Evolutionary conservation across 2,888 invertebrate genomes (phyloP).

Genomic region (Byasa hedistus): DNA sequence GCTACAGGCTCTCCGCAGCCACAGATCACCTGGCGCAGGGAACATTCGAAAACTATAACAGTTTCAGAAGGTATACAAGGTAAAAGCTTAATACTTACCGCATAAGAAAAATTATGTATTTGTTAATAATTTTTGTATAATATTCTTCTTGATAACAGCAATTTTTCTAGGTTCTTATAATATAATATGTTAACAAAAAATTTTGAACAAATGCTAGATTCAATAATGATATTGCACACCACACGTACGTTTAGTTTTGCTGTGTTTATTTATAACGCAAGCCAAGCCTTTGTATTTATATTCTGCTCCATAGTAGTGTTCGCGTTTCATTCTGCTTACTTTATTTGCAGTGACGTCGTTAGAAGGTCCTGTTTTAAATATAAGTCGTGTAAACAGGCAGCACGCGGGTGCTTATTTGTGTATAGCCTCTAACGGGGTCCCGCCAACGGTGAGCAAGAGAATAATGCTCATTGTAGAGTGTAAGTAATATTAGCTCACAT

Average conservation of each 20-base stretch:
- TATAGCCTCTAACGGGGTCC: slow-evolving; percentile 91
- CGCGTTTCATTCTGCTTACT: slow-evolving; percentile 28
- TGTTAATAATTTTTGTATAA: not conserved
- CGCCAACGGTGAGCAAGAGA: slow-evolving; percentile 93
- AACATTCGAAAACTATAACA: slow-evolving; percentile 87
- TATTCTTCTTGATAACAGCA: not conserved
- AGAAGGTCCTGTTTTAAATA: slow-evolving; percentile 84
- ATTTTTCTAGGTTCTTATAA: too few species aligned
- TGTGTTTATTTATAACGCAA: slow-evolving; percentile 4
- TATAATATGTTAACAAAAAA: not conserved
- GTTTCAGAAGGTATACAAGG: slow-evolving; percentile 85
- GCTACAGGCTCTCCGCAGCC: slow-evolving; percentile 94
- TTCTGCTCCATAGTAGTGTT: slow-evolving; percentile 15
- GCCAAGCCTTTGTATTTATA: slow-evolving; percentile 12
- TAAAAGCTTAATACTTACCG: slow-evolving; percentile 46
- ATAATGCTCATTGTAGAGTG: slow-evolving; percentile 92
- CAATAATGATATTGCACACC: not conserved
- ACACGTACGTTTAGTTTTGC: slow-evolving; percentile 1
- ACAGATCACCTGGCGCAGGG: slow-evolving; percentile 92
- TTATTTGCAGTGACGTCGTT: slow-evolving; percentile 79
- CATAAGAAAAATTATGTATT: not conserved
- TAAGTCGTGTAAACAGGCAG: slow-evolving; percentile 85
- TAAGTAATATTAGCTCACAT: slow-evolving; percentile 65
- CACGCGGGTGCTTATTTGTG: slow-evolving; percentile 91
- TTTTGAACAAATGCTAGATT: not conserved